Evolutionary conservation across 2,113 vertebrate species (phyloP).

Genomic region (Ciconia stormi): DNA sequence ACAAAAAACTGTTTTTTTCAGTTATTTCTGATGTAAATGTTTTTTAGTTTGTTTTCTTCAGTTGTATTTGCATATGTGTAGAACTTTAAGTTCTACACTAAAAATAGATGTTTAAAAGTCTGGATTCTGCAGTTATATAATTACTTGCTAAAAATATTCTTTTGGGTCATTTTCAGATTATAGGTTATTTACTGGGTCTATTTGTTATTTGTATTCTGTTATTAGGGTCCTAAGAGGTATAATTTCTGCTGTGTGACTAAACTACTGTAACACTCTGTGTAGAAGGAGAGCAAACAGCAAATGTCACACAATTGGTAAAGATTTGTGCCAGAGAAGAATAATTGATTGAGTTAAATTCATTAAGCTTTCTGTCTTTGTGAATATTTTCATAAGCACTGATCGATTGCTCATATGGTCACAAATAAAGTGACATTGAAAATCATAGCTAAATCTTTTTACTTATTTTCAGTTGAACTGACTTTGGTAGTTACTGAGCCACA

Average conservation of each 20-base stretch:
- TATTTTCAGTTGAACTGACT: background rate
- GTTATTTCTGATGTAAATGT: background rate
- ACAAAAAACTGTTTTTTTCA: background rate
- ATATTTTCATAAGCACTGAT: background rate
- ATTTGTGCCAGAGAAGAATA: background rate
- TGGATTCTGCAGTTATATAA: background rate
- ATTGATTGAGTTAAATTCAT: background rate
- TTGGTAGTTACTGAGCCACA: background rate
- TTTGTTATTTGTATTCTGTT: background rate
- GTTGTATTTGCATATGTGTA: background rate
- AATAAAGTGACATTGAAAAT: background rate
- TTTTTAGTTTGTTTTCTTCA: background rate
- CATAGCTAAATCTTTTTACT: background rate
- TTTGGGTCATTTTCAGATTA: background rate
- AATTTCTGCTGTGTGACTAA: background rate
- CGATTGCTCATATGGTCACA: background rate
- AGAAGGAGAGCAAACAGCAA: background rate
- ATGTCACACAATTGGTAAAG: background rate
- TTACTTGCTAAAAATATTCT: background rate
- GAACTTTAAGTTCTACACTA: background rate
- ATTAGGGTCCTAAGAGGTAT: background rate
- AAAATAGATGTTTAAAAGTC: background rate
- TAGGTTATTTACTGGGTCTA: background rate
- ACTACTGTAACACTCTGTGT: background rate
- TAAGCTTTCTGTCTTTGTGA: background rate